phyloP scores from a whole-genome alignment of 2,113 vertebrate species.

The Archilochus colubris region DNA sequence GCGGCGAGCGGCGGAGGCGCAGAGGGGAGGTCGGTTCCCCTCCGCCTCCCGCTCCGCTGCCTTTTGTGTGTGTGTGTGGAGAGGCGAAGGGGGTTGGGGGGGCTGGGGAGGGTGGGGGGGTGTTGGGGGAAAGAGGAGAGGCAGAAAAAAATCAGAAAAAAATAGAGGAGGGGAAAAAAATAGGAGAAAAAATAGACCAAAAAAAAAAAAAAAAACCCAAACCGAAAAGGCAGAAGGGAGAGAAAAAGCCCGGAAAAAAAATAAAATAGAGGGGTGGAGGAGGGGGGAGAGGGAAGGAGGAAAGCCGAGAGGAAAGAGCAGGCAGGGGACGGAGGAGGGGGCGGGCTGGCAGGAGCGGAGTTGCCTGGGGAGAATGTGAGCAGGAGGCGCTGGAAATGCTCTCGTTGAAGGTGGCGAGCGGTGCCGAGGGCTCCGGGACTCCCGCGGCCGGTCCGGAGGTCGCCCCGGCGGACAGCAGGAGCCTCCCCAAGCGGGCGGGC shows the following conservation, averaged over 20 bases:
- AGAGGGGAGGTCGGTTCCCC: conserved; percentile 64
- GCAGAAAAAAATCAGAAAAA: not conserved
- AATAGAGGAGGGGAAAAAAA: not conserved
- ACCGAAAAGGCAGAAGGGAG: not conserved
- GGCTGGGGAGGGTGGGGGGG: not conserved
- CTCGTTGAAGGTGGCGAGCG: conserved; percentile 79
- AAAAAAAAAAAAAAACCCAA: not conserved
- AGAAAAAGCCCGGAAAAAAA: not conserved
- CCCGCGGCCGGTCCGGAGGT: conserved; percentile 67
- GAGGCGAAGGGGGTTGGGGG: conserved; percentile 36
- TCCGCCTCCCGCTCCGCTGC: conserved; percentile 43
- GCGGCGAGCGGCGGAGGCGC: conserved; percentile 65
- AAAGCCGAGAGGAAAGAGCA: conserved; percentile 16
- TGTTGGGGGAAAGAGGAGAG: conserved; percentile 2
- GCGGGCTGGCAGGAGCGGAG: conserved; percentile 73
- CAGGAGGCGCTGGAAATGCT: conserved; percentile 81
- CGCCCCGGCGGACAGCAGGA: conserved; percentile 12
- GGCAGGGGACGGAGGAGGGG: conserved; percentile 61
- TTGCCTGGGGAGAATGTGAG: conserved; percentile 77
- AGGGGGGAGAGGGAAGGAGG: conserved; percentile 41
- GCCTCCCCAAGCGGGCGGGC: conserved; percentile 19
- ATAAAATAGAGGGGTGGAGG: conserved; percentile 39
- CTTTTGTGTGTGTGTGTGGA: conserved; percentile 21
- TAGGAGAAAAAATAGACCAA: not conserved
- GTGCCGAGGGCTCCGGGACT: conserved; percentile 78